Conservation (phyloP, 1,140 invertebrate species). For the Drosophila mayri region DNA sequence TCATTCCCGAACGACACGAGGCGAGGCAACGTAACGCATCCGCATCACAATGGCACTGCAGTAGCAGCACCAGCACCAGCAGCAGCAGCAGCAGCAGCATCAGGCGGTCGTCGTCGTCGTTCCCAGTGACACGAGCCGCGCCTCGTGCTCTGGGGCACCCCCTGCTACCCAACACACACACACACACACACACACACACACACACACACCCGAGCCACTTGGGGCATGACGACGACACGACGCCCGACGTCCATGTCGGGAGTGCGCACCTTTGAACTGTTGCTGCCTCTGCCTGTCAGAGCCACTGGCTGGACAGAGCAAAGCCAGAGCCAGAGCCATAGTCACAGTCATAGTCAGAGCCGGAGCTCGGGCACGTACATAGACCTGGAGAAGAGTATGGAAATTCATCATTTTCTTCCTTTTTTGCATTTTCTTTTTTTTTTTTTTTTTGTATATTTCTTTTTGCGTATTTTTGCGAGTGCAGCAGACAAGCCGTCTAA, state of each 20-base stretch:
- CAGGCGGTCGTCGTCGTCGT: constrained; percentile 29
- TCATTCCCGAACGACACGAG: background rate
- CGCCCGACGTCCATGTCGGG: constrained; percentile 39
- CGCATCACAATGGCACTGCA: constrained; percentile 43
- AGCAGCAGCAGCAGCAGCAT: constrained; percentile 28
- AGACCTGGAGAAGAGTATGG: constrained; percentile 55
- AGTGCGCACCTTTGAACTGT: constrained; percentile 66
- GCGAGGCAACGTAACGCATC: constrained; percentile 30
- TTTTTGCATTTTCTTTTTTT: too few species aligned
- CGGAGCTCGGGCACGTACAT: constrained; percentile 21
- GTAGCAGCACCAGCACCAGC: background rate
- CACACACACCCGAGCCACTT: constrained; percentile 45
- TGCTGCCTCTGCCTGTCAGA: constrained; percentile 57
- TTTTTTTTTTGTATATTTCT: background rate
- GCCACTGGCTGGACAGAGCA: constrained; percentile 69
- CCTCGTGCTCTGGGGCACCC: constrained; percentile 66
- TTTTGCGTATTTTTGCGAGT: constrained; percentile 41
- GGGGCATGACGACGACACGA: constrained; percentile 68
- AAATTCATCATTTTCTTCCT: constrained; percentile 76
- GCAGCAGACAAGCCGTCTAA: constrained; percentile 43
- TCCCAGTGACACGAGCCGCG: constrained; percentile 73
- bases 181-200: too few species aligned
- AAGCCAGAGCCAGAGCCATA: constrained; percentile 16
- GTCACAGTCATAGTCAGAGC: constrained; percentile 25
- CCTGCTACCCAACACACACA: too few species aligned